A percentile compares a stretch with the other conserved stretches of the same genome.
Evolutionary conservation across 2,797 vertebrate species (phyloP).

Genomic region (Propithecus deckenii): DNA sequence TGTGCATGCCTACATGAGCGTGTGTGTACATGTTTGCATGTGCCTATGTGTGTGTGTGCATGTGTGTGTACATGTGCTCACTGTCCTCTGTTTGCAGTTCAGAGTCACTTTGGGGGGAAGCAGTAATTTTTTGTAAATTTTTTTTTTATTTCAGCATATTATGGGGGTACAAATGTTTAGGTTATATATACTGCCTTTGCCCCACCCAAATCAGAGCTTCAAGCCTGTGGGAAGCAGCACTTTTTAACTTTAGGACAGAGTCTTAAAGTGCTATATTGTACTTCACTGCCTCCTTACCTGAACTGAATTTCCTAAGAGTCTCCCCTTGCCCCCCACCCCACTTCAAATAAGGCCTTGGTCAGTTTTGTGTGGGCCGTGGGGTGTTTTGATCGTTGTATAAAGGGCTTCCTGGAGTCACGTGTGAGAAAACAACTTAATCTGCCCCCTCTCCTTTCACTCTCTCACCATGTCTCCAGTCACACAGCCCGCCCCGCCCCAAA

Average conservation of each 20-base stretch:
- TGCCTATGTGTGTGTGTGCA: too few relatives aligned
- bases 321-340: neutral
- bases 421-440: neutral
- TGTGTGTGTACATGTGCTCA: neutral
- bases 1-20: neutral
- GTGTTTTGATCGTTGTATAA: neutral
- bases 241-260: neutral
- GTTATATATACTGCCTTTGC: too few relatives aligned
- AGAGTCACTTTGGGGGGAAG: neutral
- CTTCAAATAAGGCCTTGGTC: neutral
- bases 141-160: too few relatives aligned
- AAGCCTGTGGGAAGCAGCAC: neutral
- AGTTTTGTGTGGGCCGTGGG: neutral
- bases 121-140: too few relatives aligned
- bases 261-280: too few relatives aligned
- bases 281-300: too few relatives aligned
- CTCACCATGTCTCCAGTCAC: conserved; percentile 23
- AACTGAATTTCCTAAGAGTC: too few relatives aligned
- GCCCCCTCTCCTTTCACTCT: accelerated
- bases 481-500: neutral
- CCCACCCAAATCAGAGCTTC: too few relatives aligned
- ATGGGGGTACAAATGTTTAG: too few relatives aligned
- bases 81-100: neutral
- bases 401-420: conserved; percentile 31
- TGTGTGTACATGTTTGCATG: neutral